Conservation (phyloP, 2,888 invertebrate genomes). For the Ernsta delagoae region DNA sequence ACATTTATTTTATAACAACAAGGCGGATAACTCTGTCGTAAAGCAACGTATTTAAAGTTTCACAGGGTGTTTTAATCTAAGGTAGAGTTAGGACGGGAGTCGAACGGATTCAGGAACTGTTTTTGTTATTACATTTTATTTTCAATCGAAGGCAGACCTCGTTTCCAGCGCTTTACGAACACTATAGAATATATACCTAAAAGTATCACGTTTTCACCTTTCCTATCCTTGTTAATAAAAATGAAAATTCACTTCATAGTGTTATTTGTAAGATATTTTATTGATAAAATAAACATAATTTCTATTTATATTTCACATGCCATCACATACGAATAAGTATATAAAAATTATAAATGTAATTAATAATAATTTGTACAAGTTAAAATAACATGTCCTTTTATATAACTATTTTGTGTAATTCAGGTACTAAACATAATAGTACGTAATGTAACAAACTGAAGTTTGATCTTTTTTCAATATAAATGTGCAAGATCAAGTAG, state of each 20-base stretch:
- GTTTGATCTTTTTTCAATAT: not conserved
- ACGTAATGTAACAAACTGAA: not conserved
- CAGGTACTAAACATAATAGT: not conserved
- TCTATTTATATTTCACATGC: not conserved
- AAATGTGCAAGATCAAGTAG: not conserved
- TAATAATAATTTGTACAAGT: not conserved
- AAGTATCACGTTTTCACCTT: constrained; percentile 8
- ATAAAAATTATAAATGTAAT: not conserved
- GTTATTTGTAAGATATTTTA: constrained; percentile 10
- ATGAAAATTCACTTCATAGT: constrained; percentile 4
- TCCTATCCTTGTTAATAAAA: constrained; percentile 7
- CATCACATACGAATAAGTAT: not conserved
- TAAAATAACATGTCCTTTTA: not conserved
- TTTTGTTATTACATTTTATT: constrained; percentile 15
- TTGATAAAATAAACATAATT: not conserved
- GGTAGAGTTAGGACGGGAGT: constrained; percentile 73
- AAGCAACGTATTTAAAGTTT: constrained; percentile 59
- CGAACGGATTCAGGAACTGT: constrained; percentile 42
- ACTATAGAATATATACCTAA: not conserved
- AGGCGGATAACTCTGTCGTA: constrained; percentile 48
- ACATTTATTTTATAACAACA: constrained; percentile 38
- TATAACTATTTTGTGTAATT: not conserved
- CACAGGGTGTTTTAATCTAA: constrained; percentile 83
- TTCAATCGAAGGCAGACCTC: not conserved
- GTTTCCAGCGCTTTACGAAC: constrained; percentile 21